Evolutionary conservation across 2,797 vertebrate species (phyloP).

Genomic region (Antrozous pallidus): DNA sequence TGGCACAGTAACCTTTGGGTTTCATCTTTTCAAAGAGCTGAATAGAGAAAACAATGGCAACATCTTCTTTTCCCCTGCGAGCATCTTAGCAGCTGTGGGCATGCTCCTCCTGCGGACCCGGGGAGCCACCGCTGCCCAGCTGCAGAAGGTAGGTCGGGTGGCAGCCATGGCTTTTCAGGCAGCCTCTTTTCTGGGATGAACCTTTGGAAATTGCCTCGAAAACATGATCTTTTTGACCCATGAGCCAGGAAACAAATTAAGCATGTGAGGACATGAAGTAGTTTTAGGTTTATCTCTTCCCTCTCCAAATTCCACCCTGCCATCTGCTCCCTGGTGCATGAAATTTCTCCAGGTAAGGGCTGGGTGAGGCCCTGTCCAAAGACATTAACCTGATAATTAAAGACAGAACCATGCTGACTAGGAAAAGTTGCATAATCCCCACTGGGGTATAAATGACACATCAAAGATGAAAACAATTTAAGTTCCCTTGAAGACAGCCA

Average conservation of each 20-base stretch:
- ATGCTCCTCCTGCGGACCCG: slow-evolving; percentile 75
- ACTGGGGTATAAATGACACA: not conserved
- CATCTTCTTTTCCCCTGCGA: slow-evolving; percentile 79
- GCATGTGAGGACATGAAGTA: not conserved
- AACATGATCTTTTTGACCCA: not conserved
- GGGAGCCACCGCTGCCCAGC: slow-evolving; percentile 72
- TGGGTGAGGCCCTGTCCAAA: not conserved
- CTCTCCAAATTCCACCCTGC: not conserved
- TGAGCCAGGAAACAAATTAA: not conserved
- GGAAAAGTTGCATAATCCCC: not conserved
- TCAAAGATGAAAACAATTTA: not conserved
- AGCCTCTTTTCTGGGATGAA: not conserved
- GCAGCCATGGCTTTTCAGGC: not conserved
- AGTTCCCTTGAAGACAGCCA: not conserved
- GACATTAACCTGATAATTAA: not conserved
- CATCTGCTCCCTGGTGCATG: not conserved
- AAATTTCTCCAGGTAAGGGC: not conserved
- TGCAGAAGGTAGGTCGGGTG: slow-evolving; percentile 80
- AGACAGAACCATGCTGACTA: not conserved
- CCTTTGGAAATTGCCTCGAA: fast-evolving
- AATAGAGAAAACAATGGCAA: slow-evolving; percentile 71
- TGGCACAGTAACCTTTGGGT: slow-evolving; percentile 73
- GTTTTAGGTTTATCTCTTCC: not conserved
- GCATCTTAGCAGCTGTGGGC: slow-evolving; percentile 78
- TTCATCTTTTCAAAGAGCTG: slow-evolving; percentile 80